Base-by-base conservation (phyloP, 2,888 invertebrate species). In the Cepaea hortensis region DNA sequence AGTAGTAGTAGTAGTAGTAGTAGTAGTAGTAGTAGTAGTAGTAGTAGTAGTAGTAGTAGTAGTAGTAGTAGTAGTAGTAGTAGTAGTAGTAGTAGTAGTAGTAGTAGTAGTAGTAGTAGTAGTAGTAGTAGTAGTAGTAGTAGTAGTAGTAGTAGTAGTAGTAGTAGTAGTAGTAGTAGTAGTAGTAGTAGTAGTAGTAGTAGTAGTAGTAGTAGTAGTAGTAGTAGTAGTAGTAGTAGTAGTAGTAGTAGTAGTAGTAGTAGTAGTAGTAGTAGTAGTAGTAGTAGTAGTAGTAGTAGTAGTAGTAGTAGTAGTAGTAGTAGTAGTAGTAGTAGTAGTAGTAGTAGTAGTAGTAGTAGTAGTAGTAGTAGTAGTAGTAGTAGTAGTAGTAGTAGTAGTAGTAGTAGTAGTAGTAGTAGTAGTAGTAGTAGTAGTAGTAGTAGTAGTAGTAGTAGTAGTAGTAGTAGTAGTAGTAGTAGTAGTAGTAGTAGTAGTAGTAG, bases 281-380 rank as follows among this genome's bases (percentile, higher is more conserved):
- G 62, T 55, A 55, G 55, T 13, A 84, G 75, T n/a, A 73, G 61
- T 55, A 73, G 84, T 55, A 46, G 73, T 15, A 46, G 73, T 15
- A 46, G 73, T 46, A 46, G 46, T 15, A 46, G 73, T 46, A 73
- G 73, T 7, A 13, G 73, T 2, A 46, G 73, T 3, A 73, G 73
- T 4, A 46, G 73, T 15, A 73, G 46, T 4, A 35, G 46, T 2
- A 46, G 73, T 4, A 73, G 73, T 15, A 46, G 73, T 11, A 46
- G 46, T 48, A 48, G 23, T 48, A 15, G 23, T 48, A 48, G 50
- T 48, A 76, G 50, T 13, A 76, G 23, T 13, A 76, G 76, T 13
- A 76, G 76, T 13, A 76, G 75, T 35, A 55, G 55, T 11, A 55
- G 11, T 11, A 55, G 55, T 3, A 55, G 55, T 11, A 11, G 73